These are phyloP conservation scores for Regulus satrapa DNA, from an alignment of 2,113 vertebrate genomes.

Conservation along the genomic window DNA sequence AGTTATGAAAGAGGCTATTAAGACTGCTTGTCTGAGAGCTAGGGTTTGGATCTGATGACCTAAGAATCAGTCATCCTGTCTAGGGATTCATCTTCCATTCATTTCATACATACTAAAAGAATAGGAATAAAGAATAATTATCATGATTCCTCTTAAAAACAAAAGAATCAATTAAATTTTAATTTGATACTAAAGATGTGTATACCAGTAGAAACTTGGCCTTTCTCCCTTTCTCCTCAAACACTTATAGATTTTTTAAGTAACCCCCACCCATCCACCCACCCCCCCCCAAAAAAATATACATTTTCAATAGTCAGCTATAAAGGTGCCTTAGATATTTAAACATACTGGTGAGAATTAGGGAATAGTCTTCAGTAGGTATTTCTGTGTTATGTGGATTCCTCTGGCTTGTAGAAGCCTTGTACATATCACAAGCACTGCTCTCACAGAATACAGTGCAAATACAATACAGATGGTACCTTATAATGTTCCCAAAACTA, in stretches of 20 bases:
- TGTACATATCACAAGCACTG: not conserved
- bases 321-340: not conserved
- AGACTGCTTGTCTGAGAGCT: not conserved
- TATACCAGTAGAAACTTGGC: not conserved
- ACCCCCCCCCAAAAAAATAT: rapidly evolving
- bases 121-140: not conserved
- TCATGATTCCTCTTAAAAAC: not conserved
- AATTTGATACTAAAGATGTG: not conserved
- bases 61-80: not conserved
- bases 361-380: not conserved
- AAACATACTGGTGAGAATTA: not conserved
- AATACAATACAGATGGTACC: not conserved
- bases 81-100: not conserved
- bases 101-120: not conserved
- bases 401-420: not conserved
- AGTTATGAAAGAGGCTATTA: not conserved
- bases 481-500: not conserved
- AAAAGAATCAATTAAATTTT: not conserved
- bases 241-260: not conserved
- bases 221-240: not conserved
- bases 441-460: not conserved
- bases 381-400: not conserved
- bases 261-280: no score
- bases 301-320: not conserved
- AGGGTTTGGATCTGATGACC: not conserved